phyloP scores from a whole-genome alignment of 1,140 invertebrate species.

The Eueides isabella region DNA sequence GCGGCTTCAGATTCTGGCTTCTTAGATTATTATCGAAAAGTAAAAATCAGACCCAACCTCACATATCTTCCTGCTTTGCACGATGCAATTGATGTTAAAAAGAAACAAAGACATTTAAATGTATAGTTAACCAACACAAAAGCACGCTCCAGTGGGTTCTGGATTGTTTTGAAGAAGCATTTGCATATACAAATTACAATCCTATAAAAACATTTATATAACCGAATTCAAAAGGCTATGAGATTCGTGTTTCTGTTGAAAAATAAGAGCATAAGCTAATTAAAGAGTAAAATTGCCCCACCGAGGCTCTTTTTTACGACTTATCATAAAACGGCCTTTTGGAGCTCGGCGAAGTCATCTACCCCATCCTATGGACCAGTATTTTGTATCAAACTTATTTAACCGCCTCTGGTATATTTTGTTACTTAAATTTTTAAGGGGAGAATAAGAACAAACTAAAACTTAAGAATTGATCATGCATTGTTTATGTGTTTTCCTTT shows the following conservation, averaged over 20 bases:
- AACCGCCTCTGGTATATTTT: not conserved
- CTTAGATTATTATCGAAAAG: too few relatives aligned
- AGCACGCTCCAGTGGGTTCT: not conserved
- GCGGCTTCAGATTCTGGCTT: not conserved
- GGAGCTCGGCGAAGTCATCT: slow-evolving; percentile 23
- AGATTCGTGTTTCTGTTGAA: slow-evolving; percentile 46
- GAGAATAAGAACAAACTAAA: too few relatives aligned
- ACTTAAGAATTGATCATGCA: too few relatives aligned
- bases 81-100: not conserved
- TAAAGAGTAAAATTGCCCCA: slow-evolving; percentile 69
- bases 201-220: slow-evolving; percentile 18
- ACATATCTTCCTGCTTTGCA: not conserved
- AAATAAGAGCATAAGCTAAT: slow-evolving; percentile 67
- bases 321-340: slow-evolving; percentile 72
- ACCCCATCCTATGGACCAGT: not conserved
- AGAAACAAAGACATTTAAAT: not conserved
- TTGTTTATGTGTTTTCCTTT: too few relatives aligned
- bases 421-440: not conserved
- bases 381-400: slow-evolving; percentile 19
- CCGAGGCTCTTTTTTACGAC: slow-evolving; percentile 66
- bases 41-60: not conserved
- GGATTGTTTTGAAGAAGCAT: not conserved
- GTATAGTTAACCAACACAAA: not conserved
- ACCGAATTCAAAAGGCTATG: slow-evolving; percentile 21
- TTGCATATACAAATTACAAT: slow-evolving; percentile 12